phyloP scores from a whole-genome alignment of 2,797 vertebrate species.

The Lerista edwardsae region DNA sequence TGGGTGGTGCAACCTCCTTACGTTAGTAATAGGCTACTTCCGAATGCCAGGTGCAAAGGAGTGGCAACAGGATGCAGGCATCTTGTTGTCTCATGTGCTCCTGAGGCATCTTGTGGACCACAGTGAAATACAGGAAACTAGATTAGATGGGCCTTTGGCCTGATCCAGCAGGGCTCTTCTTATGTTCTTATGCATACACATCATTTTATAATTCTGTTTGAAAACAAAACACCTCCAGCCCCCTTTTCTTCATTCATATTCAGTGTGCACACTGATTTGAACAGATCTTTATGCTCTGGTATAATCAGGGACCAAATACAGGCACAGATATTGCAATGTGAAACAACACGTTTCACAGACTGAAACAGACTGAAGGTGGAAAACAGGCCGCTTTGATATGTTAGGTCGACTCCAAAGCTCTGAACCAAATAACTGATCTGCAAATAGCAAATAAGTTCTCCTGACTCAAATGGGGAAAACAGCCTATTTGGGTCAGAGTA shows the following conservation, averaged over 20 bases:
- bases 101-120: too few relatives aligned
- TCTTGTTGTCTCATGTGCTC: too few relatives aligned
- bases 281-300: slow-evolving; percentile 17
- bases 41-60: too few relatives aligned
- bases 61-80: too few relatives aligned
- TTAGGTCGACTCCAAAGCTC: slow-evolving; percentile 50
- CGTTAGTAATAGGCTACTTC: too few relatives aligned
- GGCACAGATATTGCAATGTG: not conserved
- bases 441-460: slow-evolving; percentile 69
- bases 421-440: slow-evolving; percentile 70
- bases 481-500: slow-evolving; percentile 70
- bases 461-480: slow-evolving; percentile 66
- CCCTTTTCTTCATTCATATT: not conserved
- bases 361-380: slow-evolving; percentile 19
- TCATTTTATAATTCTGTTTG: too few relatives aligned
- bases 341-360: slow-evolving; percentile 45
- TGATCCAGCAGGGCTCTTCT: too few relatives aligned
- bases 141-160: too few relatives aligned
- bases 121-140: too few relatives aligned
- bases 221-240: not conserved
- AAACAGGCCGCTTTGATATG: slow-evolving; percentile 8
- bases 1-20: too few relatives aligned
- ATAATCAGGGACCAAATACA: not conserved
- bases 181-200: too few relatives aligned
- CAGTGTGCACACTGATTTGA: slow-evolving; percentile 4